These are phyloP conservation scores for Euschistus heros DNA, from an alignment of 1,140 invertebrate genomes.

Conservation along the genomic window DNA sequence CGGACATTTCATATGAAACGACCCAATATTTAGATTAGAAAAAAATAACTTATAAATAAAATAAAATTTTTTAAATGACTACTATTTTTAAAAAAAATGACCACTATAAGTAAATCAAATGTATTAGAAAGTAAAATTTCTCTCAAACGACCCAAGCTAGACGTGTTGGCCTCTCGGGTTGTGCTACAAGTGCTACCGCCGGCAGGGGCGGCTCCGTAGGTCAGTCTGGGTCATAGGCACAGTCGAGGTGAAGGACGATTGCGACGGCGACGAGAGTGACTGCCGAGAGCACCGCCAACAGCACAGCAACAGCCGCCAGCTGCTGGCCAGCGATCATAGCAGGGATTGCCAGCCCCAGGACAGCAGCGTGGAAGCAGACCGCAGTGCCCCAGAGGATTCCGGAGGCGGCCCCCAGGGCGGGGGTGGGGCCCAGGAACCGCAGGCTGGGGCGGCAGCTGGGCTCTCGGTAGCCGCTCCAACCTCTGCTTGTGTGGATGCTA, in stretches of 20 bases:
- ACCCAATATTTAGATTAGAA: no score
- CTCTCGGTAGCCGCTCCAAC: constrained; percentile 38
- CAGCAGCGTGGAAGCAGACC: constrained; percentile 29
- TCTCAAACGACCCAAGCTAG: constrained; percentile 22
- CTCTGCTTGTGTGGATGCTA: constrained; percentile 38
- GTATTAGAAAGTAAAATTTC: no score
- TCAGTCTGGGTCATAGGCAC: constrained; percentile 28
- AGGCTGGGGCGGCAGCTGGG: constrained; percentile 35
- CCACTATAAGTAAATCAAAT: no score
- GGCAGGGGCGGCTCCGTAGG: constrained; percentile 21
- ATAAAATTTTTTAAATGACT: no score
- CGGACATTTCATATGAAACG: no score
- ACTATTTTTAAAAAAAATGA: no score
- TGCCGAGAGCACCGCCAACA: constrained; percentile 19
- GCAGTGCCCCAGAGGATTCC: constrained; percentile 41
- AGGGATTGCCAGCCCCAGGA: constrained; percentile 15
- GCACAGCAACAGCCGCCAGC: constrained; percentile 18
- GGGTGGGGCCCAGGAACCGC: constrained; percentile 39
- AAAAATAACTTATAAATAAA: no score
- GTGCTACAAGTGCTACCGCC: constrained; percentile 19
- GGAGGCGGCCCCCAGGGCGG: constrained; percentile 35
- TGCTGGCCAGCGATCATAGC: constrained; percentile 9
- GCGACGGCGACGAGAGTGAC: constrained; percentile 21
- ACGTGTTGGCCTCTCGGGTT: constrained; percentile 17
- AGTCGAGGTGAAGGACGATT: constrained; percentile 22